phyloP scores from a whole-genome alignment of 2,888 invertebrate species.

The Rotaria magnacalcarata region DNA sequence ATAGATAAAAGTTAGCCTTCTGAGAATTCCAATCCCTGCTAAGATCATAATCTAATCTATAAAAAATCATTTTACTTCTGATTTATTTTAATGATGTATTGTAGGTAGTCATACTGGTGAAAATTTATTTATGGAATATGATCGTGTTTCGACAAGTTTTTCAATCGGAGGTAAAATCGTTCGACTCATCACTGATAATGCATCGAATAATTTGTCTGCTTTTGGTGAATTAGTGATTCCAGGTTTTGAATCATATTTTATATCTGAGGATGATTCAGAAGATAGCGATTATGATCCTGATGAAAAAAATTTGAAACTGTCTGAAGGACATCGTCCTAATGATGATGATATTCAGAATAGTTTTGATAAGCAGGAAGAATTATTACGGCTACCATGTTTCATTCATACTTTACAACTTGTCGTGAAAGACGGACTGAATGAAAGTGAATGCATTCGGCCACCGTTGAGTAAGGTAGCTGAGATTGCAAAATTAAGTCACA shows the following conservation, averaged over 20 bases:
- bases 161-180: not conserved
- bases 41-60: no score
- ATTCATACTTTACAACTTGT: not conserved
- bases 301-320: no score
- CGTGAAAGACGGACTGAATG: not conserved
- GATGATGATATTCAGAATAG: not conserved
- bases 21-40: not conserved
- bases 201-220: not conserved
- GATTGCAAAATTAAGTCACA: constrained; percentile 17
- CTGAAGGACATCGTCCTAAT: not conserved
- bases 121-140: not conserved
- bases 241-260: not conserved
- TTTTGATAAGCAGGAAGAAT: not conserved
- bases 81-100: not conserved
- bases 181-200: not conserved
- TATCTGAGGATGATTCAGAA: not conserved
- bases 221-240: not conserved
- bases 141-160: not conserved
- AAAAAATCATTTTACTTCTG: not conserved
- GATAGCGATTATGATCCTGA: not conserved
- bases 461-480: not conserved
- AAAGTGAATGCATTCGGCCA: not conserved
- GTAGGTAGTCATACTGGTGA: not conserved
- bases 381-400: not conserved
- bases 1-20: not conserved